These are phyloP conservation scores for Triplophysa bombifrons DNA, from an alignment of 2,797 vertebrate genomes.

Conservation along the genomic window DNA sequence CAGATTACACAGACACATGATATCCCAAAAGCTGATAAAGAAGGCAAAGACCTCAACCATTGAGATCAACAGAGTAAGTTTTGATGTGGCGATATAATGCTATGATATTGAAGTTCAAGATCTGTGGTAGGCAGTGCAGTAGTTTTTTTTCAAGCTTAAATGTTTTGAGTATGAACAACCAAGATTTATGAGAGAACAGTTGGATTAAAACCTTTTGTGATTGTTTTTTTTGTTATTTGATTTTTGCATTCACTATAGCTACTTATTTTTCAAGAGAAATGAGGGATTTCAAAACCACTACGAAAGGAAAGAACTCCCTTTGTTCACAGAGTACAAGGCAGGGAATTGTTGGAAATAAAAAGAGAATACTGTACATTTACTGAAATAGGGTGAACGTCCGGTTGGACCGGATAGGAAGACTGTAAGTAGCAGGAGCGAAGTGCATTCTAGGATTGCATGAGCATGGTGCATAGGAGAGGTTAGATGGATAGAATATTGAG, in stretches of 20 bases:
- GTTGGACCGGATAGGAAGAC: conserved; percentile 70
- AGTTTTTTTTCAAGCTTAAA: conserved; percentile 60
- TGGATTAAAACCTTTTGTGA: conserved; percentile 11
- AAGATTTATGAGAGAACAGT: conserved; percentile 1
- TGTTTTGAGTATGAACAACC: conserved; percentile 19
- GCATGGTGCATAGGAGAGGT: conserved; percentile 74
- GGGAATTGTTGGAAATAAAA: conserved; percentile 35
- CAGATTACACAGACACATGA: conserved; percentile 74
- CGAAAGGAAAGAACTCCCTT: conserved; percentile 78
- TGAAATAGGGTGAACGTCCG: conserved; percentile 53
- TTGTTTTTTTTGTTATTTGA: conserved; percentile 47
- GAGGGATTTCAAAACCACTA: conserved; percentile 38
- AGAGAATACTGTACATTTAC: conserved; percentile 1
- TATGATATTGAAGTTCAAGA: conserved; percentile 38
- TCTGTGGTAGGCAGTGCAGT: conserved; percentile 65
- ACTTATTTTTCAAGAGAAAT: conserved; percentile 46
- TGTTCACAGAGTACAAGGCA: conserved; percentile 85
- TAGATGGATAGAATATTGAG: conserved; percentile 45
- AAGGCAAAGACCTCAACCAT: conserved; percentile 39
- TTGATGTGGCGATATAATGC: conserved; percentile 30
- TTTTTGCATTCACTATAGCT: conserved; percentile 66
- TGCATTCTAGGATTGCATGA: conserved; percentile 76
- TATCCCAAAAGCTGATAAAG: conserved; percentile 66
- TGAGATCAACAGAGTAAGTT: conserved; percentile 58
- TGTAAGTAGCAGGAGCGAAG: conserved; percentile 65